Conservation (phyloP, 2,797 vertebrate genomes). For the Lacerta viridis region DNA sequence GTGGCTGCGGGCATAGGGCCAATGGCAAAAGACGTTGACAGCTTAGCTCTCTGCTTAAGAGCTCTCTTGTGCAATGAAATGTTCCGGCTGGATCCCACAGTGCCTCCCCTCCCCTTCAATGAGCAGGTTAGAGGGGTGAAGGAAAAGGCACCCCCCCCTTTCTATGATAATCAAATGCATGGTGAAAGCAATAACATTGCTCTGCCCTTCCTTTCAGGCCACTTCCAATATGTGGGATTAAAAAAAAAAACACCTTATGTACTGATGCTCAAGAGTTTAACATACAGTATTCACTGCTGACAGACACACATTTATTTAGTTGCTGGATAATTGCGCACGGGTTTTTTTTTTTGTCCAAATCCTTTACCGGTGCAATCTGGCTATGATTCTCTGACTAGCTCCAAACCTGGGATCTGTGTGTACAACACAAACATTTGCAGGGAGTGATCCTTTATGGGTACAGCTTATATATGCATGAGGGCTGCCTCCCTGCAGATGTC, state of each 20-base stretch:
- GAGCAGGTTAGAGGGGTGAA: slow-evolving; percentile 82
- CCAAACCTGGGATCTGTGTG: too few relatives aligned
- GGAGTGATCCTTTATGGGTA: too few relatives aligned
- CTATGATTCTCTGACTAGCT: too few relatives aligned
- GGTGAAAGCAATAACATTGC: not conserved
- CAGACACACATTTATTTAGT: not conserved
- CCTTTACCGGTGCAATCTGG: not conserved
- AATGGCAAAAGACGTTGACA: slow-evolving; percentile 90
- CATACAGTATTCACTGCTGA: not conserved
- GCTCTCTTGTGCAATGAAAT: slow-evolving; percentile 91
- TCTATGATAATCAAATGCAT: not conserved
- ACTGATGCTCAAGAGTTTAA: not conserved
- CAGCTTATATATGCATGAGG: too few relatives aligned
- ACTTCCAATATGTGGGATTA: not conserved
- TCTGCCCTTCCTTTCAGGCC: not conserved
- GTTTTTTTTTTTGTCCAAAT: not conserved
- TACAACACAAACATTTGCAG: too few relatives aligned
- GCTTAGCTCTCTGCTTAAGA: slow-evolving; percentile 88
- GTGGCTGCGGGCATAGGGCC: slow-evolving; percentile 82
- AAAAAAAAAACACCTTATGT: too few relatives aligned
- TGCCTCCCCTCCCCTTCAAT: slow-evolving; percentile 92
- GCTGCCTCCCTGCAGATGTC: too few relatives aligned
- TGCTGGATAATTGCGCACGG: not conserved
- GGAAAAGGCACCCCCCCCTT: too few relatives aligned
- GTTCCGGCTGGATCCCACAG: slow-evolving; percentile 90